These are phyloP conservation scores for Vanessa tameamea DNA, from an alignment of 1,140 invertebrate species.

Conservation along the genomic window DNA sequence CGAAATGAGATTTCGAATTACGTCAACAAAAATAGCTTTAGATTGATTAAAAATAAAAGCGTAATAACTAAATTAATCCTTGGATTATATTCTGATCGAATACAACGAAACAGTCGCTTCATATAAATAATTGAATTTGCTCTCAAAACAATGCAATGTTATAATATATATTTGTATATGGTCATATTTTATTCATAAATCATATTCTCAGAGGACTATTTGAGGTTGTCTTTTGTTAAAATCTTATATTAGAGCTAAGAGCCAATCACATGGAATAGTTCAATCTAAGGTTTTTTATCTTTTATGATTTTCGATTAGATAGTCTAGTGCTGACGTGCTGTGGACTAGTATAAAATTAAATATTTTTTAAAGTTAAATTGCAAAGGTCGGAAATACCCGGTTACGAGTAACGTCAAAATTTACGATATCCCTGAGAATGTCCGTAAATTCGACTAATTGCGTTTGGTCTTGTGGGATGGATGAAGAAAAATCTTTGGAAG, in stretches of 20 bases:
- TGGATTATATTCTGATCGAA: slow-evolving; percentile 2
- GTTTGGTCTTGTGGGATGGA: neutral
- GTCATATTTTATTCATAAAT: no score
- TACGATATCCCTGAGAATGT: neutral
- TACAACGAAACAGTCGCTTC: neutral
- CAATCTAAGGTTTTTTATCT: no score
- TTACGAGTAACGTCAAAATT: neutral
- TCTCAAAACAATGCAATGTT: neutral
- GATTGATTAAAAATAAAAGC: neutral
- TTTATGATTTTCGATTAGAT: no score
- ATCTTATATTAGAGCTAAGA: no score
- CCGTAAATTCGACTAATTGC: slow-evolving; percentile 7
- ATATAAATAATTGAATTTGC: neutral
- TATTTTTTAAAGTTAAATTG: neutral
- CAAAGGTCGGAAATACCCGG: neutral
- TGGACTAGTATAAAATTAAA: neutral
- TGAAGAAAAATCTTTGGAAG: neutral
- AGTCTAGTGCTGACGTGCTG: no score
- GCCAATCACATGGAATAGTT: no score
- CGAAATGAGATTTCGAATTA: neutral
- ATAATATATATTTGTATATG: neutral
- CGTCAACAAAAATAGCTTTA: neutral
- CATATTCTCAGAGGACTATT: no score
- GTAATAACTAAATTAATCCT: neutral
- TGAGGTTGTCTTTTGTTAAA: no score